Base-by-base conservation (phyloP, 2,113 vertebrate genomes). In the Etheostoma spectabile region DNA sequence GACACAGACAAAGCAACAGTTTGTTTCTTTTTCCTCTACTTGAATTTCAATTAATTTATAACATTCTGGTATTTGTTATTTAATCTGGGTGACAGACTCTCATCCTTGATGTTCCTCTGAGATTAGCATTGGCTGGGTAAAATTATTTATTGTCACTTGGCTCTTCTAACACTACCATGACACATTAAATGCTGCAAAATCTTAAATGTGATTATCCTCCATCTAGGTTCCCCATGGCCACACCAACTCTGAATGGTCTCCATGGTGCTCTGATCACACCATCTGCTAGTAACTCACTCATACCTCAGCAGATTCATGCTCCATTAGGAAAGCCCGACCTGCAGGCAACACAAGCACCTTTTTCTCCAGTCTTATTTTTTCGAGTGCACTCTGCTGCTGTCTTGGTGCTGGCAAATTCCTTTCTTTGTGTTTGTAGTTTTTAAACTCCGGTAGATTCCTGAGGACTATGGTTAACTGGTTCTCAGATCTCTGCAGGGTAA, bases 301-400 rank as follows among this genome's bases (percentile, higher is more conserved):
- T 73, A 45, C 35, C 60, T 71, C 79, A 53, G 35, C 79, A 74
- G 67, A 64, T 70, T 69, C 64, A 63, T 71, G 49, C 75, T 70
- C 49, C 55, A 79, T 74, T 70, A 80, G 55, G 15, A 71, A 84
- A 75, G n/a, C 56, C 42, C 10, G 2, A 74, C 69, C 66, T 62
- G 56, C 55, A 73, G 48, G 30, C 48, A 72, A 55, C 68, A 63
- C 53, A 59, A 55, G 60, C 75, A 53, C 70, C 59, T 68, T 73
- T 74, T 65, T 24, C 22, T 18, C 19, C 62, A 3, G 53, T 66
- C 38, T 68, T 71, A 80, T 80, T 88, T 83, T 82, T 80, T 46
- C 51, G 60, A 75, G 68, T 75, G 73, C 63, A 22, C 70, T 82
- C 72, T 30, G 6, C 65, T 45, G 30, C 56, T 56, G 38, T 61